Evolutionary conservation across 2,797 vertebrate species (phyloP).

Genomic region (Thaleichthys pacificus): DNA sequence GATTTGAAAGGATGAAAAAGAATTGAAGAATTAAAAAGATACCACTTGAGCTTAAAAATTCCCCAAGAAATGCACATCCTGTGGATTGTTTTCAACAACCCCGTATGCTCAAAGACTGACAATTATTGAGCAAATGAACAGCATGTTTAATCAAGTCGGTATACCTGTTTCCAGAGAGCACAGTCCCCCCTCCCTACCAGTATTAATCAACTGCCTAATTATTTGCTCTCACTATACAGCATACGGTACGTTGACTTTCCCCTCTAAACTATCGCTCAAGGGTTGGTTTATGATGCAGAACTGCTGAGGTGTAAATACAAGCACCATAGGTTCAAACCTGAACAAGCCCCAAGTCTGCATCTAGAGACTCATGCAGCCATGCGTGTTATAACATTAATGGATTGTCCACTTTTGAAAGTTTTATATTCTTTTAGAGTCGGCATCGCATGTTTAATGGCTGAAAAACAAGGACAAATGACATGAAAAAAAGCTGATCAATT

Average conservation of each 20-base stretch:
- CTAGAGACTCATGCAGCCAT: conserved; percentile 12
- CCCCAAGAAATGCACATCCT: too few species aligned
- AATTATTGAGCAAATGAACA: neutral
- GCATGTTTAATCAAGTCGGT: neutral
- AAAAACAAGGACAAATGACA: conserved; percentile 38
- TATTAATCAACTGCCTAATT: neutral
- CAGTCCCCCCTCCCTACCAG: neutral
- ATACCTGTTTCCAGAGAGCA: neutral
- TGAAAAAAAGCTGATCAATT: conserved; percentile 52
- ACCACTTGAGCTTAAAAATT: too few species aligned
- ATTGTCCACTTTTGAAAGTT: conserved; percentile 50
- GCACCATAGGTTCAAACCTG: neutral
- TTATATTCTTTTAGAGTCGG: conserved; percentile 49
- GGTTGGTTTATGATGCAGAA: neutral
- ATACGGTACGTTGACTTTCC: neutral
- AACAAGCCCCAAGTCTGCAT: neutral
- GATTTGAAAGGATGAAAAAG: too few species aligned
- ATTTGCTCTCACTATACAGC: neutral
- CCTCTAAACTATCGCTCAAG: too few species aligned
- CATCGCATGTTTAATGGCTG: conserved; percentile 27
- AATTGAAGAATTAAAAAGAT: too few species aligned
- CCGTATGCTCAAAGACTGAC: too few species aligned
- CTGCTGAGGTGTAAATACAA: neutral
- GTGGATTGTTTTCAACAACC: too few species aligned
- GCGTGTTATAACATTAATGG: conserved; percentile 48